phyloP scores from a whole-genome alignment of 2,888 invertebrate species.

The Pristionchus arcanus region DNA sequence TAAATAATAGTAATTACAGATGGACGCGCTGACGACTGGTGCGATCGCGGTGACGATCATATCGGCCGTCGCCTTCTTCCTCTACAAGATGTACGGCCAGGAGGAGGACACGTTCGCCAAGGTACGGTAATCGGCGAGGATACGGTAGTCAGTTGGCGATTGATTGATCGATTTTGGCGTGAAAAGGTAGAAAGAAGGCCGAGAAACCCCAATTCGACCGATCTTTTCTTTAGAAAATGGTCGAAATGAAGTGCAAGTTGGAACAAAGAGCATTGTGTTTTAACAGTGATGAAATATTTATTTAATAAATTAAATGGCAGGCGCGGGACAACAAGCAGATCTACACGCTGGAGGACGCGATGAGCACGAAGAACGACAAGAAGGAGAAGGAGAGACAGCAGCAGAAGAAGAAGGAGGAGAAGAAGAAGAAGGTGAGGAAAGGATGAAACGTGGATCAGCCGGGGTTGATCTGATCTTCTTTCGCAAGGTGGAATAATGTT shows the following conservation, averaged over 20 bases:
- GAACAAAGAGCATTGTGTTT: neutral
- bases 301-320: neutral
- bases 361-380: constrained; percentile 12
- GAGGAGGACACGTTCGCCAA: constrained; percentile 53
- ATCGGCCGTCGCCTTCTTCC: neutral
- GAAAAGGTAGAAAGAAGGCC: too few relatives aligned
- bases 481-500: too few relatives aligned
- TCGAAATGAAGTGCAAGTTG: neutral
- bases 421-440: constrained; percentile 2
- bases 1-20: neutral
- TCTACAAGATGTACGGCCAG: constrained; percentile 27
- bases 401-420: constrained; percentile 31
- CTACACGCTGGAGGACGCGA: neutral
- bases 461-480: neutral
- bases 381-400: constrained; percentile 34
- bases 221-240: neutral
- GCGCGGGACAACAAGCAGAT: constrained; percentile 43
- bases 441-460: neutral
- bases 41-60: neutral
- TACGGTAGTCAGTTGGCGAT: neutral
- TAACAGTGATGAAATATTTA: neutral
- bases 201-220: too few relatives aligned
- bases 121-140: neutral
- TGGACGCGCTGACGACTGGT: constrained; percentile 10
- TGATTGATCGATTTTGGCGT: neutral